Evolutionary conservation across 2,888 invertebrate genomes (phyloP).

Genomic region (Taenaris catops): DNA sequence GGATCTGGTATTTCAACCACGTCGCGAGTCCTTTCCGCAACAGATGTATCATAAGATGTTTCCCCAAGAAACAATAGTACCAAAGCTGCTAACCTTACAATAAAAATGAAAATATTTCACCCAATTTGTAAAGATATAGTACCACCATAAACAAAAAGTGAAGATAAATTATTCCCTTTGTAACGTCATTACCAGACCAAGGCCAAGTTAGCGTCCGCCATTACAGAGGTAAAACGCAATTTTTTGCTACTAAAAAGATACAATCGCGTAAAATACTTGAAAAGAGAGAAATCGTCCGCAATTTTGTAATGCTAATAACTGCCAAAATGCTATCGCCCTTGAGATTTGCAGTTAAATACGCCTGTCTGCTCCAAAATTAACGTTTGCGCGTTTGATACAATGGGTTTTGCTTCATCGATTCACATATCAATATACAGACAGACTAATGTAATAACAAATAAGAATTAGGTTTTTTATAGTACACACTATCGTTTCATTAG

Average conservation of each 20-base stretch:
- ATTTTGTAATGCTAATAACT: slow-evolving; percentile 63
- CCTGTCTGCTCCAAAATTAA: slow-evolving; percentile 68
- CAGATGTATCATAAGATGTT: no score
- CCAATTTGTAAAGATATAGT: slow-evolving; percentile 20
- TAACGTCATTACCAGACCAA: slow-evolving; percentile 25
- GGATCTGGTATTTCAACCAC: no score
- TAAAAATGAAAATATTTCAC: slow-evolving; percentile 18
- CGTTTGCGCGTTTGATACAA: no score
- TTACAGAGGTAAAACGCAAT: slow-evolving; percentile 25
- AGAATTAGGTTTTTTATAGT: no score
- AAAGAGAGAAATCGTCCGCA: slow-evolving; percentile 50
- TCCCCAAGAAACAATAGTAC: no score
- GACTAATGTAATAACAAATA: no score
- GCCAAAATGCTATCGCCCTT: slow-evolving; percentile 45
- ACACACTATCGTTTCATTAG: no score
- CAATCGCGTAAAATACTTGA: slow-evolving; percentile 42
- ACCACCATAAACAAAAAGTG: slow-evolving; percentile 23
- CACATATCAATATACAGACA: no score
- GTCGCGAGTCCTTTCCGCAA: no score
- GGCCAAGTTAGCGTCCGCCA: slow-evolving; percentile 21
- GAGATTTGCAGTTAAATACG: slow-evolving; percentile 65
- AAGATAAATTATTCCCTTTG: slow-evolving; percentile 28
- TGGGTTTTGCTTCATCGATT: no score
- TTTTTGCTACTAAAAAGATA: slow-evolving; percentile 31
- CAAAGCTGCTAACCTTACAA: slow-evolving; percentile 1